Conservation (phyloP, 1,140 invertebrate genomes). For the Saccostrea cuccullata region DNA sequence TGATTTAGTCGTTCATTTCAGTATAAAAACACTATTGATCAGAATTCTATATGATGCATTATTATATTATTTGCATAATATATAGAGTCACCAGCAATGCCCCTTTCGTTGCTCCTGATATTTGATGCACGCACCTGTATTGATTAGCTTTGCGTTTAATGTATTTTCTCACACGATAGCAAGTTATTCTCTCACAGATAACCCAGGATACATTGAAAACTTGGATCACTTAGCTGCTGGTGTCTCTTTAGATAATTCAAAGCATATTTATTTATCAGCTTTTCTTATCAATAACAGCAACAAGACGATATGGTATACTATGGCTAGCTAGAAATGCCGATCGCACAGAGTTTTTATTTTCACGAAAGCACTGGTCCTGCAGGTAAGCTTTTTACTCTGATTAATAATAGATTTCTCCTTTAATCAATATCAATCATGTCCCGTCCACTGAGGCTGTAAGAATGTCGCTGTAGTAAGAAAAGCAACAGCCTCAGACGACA, state of each 20-base stretch:
- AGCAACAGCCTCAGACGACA: neutral
- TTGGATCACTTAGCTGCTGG: neutral
- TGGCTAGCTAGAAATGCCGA: neutral
- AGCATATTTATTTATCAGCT: slow-evolving; percentile 15
- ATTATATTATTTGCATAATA: slow-evolving; percentile 33
- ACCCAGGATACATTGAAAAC: neutral
- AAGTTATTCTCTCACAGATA: slow-evolving; percentile 16
- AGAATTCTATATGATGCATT: slow-evolving; percentile 28
- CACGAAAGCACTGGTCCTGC: neutral
- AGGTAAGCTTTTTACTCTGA: slow-evolving; percentile 9
- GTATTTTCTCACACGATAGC: slow-evolving; percentile 15
- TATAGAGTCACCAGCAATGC: slow-evolving; percentile 22
- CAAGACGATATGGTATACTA: neutral
- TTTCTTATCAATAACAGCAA: neutral
- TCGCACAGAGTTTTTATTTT: neutral
- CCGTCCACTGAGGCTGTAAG: slow-evolving; percentile 7
- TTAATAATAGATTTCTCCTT: slow-evolving; percentile 26
- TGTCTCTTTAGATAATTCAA: neutral
- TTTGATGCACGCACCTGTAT: slow-evolving; percentile 34
- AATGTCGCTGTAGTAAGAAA: neutral
- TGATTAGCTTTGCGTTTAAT: slow-evolving; percentile 12
- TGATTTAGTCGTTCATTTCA: slow-evolving; percentile 26
- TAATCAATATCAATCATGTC: slow-evolving; percentile 26
- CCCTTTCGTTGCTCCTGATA: slow-evolving; percentile 32
- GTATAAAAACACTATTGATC: slow-evolving; percentile 34